These are phyloP conservation scores for Grammomys surdaster DNA, from an alignment of 2,113 vertebrate genomes.

Conservation along the genomic window DNA sequence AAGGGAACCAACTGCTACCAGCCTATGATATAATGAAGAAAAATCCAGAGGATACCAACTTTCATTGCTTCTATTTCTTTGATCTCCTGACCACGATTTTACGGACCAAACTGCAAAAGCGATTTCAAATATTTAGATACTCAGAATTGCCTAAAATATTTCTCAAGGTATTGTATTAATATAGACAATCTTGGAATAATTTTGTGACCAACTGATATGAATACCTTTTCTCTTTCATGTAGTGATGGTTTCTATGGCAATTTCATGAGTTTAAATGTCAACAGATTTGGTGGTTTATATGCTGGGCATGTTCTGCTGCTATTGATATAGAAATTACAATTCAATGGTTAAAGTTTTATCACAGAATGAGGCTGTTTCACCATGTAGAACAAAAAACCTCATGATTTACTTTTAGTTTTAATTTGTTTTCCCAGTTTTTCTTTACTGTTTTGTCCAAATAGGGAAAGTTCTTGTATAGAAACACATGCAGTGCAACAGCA, in stretches of 20 bases:
- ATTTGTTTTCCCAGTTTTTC: neutral
- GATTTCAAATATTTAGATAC: slow-evolving; percentile 67
- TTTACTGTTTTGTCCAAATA: slow-evolving; percentile 10
- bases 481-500: neutral
- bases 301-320: slow-evolving; percentile 48
- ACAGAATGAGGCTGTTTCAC: slow-evolving; percentile 1
- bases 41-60: too few species aligned
- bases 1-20: too few species aligned
- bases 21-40: neutral
- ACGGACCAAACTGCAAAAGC: neutral
- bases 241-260: slow-evolving; percentile 72
- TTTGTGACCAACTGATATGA: slow-evolving; percentile 57
- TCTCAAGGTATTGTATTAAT: slow-evolving; percentile 69
- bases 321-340: slow-evolving; percentile 20
- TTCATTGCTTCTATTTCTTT: neutral
- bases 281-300: slow-evolving; percentile 65
- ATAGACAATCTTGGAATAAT: slow-evolving; percentile 73
- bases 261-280: slow-evolving; percentile 77
- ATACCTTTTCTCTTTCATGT: slow-evolving; percentile 63
- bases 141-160: slow-evolving; percentile 74
- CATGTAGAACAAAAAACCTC: neutral
- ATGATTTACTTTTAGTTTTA: neutral
- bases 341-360: slow-evolving; percentile 73
- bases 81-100: neutral
- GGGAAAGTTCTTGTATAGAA: neutral